Base-by-base conservation (phyloP, 2,113 vertebrate genomes). In the Tetrax tetrax region DNA sequence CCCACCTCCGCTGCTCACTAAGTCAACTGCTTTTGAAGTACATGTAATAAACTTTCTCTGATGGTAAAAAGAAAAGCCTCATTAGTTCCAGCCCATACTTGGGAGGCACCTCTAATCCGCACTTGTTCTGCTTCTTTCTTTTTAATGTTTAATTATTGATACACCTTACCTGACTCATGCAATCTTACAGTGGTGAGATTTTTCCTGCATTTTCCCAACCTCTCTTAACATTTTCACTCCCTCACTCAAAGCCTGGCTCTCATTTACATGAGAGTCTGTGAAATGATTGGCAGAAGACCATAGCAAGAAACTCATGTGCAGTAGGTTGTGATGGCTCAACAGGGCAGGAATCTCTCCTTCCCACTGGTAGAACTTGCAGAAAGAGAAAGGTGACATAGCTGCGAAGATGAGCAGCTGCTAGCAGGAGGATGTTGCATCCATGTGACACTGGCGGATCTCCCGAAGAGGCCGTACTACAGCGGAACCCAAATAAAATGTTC, bases 21-120 rank as follows among this genome's bases (percentile, higher is more conserved):
- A 93, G 90, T 91, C 94, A 95, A 27, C 66, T 87, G 75, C 89
- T 96, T 98, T 97, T 98, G 93, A 98, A 97, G 96, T 96, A 10
- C n/a, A 25, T 87, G 82, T 89, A 95, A 96, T 96, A 97, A 98
- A 92, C 90, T 94, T 96, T 43, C 60, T 95, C 66, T 96, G 66
- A 76, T 86, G 77, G 78, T 89, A 80, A 95, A 93, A 95, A 96
- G 93, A 93, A 96, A 91, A 97, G 85, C 88, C 83, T 97, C 93
- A 93, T 97, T 97, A 96, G 89, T 97, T 96, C 64, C 66, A 27
- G 90, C 68, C 94, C 66, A 48, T 95, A 93, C 90, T 87, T 93
- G 25, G 93, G 82, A 53, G 60, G 66, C 45, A 75, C 45, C 75
- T 95, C 57, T 96, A 95, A 96, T 85, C 89, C 87, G 76, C 27